Evolutionary conservation across 1,140 invertebrate genomes (phyloP).

Genomic region (Drosophila triauraria): DNA sequence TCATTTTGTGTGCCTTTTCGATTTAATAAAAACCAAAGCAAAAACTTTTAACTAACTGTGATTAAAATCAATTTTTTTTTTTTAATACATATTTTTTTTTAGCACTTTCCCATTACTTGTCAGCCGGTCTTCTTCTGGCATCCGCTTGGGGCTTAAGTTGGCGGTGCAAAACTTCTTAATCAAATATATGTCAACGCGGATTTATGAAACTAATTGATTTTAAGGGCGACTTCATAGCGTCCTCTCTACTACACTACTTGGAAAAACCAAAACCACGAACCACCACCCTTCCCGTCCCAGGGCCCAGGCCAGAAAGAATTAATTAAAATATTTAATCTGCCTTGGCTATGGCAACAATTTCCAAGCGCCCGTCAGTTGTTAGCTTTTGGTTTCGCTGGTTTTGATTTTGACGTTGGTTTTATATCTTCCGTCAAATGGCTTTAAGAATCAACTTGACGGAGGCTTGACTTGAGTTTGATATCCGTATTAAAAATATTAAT

Average conservation of each 20-base stretch:
- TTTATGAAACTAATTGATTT: slow-evolving; percentile 78
- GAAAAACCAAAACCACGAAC: slow-evolving; percentile 1
- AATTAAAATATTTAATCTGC: slow-evolving; percentile 81
- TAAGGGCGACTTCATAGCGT: too few relatives aligned
- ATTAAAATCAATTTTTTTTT: slow-evolving; percentile 57
- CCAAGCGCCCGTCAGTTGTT: slow-evolving; percentile 1
- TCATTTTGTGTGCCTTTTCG: too few relatives aligned
- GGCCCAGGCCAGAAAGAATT: slow-evolving; percentile 52
- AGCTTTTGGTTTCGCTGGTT: slow-evolving; percentile 23
- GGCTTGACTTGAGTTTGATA: neutral
- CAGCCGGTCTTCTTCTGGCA: neutral
- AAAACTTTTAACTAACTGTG: slow-evolving; percentile 32
- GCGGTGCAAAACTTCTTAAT: slow-evolving; percentile 58
- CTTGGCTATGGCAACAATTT: slow-evolving; percentile 51
- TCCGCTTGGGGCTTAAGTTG: slow-evolving; percentile 17
- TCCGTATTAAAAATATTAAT: neutral
- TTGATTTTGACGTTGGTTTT: slow-evolving; percentile 31
- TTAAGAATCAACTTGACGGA: neutral
- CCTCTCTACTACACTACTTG: too few relatives aligned
- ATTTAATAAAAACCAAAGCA: too few relatives aligned
- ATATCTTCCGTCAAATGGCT: neutral
- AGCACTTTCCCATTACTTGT: too few relatives aligned
- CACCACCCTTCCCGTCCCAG: neutral
- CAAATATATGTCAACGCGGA: slow-evolving; percentile 75
- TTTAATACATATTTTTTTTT: neutral